Conservation (phyloP, 2,113 vertebrate genomes). For the Siphamia tubifer region DNA sequence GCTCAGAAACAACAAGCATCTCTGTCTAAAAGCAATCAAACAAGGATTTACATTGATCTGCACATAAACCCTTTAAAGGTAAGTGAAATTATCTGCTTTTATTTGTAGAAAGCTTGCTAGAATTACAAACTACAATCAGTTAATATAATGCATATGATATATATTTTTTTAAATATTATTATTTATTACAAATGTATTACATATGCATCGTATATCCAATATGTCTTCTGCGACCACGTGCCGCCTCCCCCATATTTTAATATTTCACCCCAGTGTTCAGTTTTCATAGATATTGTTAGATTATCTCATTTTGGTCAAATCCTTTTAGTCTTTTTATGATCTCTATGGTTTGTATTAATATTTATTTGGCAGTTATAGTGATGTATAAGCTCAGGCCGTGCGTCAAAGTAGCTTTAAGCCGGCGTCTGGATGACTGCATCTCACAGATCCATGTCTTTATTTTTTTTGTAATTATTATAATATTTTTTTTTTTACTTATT, state of each 20-base stretch:
- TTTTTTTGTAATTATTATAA: too few relatives aligned
- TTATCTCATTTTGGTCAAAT: too few relatives aligned
- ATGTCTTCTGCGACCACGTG: background rate
- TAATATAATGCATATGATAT: too few relatives aligned
- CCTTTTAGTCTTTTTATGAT: too few relatives aligned
- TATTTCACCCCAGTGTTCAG: too few relatives aligned
- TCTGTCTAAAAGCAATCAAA: background rate
- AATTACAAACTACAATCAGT: background rate
- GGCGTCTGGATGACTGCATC: background rate
- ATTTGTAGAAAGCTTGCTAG: background rate
- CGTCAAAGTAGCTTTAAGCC: background rate
- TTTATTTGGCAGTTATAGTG: background rate
- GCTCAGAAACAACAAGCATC: slow-evolving; percentile 5
- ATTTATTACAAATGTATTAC: too few relatives aligned
- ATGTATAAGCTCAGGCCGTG: background rate
- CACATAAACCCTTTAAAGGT: slow-evolving; percentile 17
- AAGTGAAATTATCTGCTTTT: background rate
- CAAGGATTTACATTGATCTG: background rate
- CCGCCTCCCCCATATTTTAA: background rate
- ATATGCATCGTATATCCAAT: background rate
- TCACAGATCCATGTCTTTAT: too few relatives aligned
- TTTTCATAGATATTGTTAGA: too few relatives aligned
- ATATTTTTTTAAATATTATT: too few relatives aligned
- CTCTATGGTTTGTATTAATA: too few relatives aligned
- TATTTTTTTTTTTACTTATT: too few relatives aligned